Base-by-base conservation (phyloP, 2,797 vertebrate species). In the Pitangus sulphuratus region DNA sequence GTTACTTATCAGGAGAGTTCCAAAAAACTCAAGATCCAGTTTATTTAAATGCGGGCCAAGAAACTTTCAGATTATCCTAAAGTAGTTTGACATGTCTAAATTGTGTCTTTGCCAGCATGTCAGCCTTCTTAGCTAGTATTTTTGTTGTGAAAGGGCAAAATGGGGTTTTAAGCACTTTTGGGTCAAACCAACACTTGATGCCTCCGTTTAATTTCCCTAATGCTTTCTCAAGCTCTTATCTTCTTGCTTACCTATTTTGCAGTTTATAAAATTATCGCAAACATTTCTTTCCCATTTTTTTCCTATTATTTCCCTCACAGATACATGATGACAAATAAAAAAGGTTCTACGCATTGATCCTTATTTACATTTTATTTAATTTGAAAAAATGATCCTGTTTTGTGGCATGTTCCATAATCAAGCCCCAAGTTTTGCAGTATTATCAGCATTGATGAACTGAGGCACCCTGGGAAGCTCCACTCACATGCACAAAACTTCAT, bases 41-140 rank as follows among this genome's bases (percentile, higher is more conserved):
- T 93, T 68, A 92, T 92, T 81, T 78, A 93, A 95, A 69, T 68
- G 31, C 86, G 15, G n/a, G 76, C 51, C 42, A 92, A 89, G 81
- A 84, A 91, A 19, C 45, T 76, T 83, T 30, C 39, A 68, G n/a
- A 54, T 45, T 54, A 84, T 92, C 79, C 75, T 87, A 25, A 83
- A 84, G 61, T 24, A 61, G 37, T 54, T 93, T 92, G 87, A 89
- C 45, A 13, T 60, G 44, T n/a, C 53, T 76, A 47, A 72, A 40
- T n/a, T 56, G 54, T 60, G 39, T 30, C 37, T 74, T 71, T 89
- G 61, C 84, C 89, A 92, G 65, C 31, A 37, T 16, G 44, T 61
- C 62, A 88, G 76, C 53, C 21, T 78, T 60, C 47, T 33, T 87
- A 40, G 40, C 42, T 92, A 26, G 40, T 51, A 44, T 42, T 92